Conservation (phyloP, 2,797 vertebrate genomes). For the Aplochiton taeniatus region DNA sequence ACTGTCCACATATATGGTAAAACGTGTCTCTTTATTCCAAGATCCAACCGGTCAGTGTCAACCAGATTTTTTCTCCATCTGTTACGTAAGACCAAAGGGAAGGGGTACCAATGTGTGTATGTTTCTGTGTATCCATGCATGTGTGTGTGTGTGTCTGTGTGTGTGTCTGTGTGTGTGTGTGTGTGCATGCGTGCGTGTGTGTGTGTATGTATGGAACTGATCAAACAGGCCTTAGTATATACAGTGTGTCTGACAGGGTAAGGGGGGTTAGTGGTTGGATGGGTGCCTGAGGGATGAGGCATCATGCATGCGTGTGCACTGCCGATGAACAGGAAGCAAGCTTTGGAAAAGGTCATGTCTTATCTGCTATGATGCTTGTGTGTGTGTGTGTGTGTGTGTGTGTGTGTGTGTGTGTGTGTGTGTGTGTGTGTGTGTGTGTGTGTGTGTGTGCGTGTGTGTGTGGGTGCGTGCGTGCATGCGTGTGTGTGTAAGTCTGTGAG, state of each 20-base stretch:
- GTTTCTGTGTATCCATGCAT: background rate
- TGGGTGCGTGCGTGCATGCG: background rate
- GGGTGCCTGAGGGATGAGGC: too few relatives aligned
- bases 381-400: constrained; percentile 1
- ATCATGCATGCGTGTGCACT: background rate
- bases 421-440: background rate
- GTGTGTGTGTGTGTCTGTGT: constrained; percentile 2
- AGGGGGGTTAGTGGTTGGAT: too few relatives aligned
- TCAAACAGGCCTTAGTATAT: too few relatives aligned
- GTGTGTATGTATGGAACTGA: background rate
- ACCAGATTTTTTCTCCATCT: constrained; percentile 4
- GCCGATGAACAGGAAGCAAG: constrained; percentile 9
- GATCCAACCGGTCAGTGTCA: constrained; percentile 30
- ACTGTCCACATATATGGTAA: constrained; percentile 39
- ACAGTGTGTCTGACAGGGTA: too few relatives aligned
- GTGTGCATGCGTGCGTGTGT: constrained; percentile 2
- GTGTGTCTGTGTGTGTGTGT: constrained; percentile 5
- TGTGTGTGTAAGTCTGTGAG: background rate
- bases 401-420: constrained; percentile 3
- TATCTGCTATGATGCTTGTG: constrained; percentile 18
- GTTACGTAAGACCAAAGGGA: too few relatives aligned
- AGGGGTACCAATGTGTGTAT: background rate
- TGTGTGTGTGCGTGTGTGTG: background rate
- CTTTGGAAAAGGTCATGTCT: constrained; percentile 38
- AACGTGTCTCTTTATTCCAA: constrained; percentile 30